Conservation (phyloP, 2,888 invertebrate species). For the Tetragonula carbonaria region DNA sequence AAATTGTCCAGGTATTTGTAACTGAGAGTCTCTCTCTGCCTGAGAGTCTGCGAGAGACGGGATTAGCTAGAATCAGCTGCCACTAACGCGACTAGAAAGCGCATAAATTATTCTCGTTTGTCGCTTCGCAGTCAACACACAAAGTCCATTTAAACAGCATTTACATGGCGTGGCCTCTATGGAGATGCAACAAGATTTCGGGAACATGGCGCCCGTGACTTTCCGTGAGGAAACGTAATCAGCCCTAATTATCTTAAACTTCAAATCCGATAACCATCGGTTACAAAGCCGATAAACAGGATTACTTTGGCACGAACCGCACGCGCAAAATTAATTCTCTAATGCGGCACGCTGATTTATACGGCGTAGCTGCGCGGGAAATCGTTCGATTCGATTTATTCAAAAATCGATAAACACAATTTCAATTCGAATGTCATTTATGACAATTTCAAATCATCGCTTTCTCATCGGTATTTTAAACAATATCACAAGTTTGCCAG, state of each 20-base stretch:
- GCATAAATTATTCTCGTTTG: slow-evolving; percentile 47
- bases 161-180: slow-evolving; percentile 21
- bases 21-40: neutral
- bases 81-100: slow-evolving; percentile 5
- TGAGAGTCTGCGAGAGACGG: neutral
- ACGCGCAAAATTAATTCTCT: slow-evolving; percentile 45
- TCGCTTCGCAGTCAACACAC: slow-evolving; percentile 40
- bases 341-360: neutral
- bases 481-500: neutral
- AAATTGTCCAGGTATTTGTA: neutral
- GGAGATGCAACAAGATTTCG: slow-evolving; percentile 54
- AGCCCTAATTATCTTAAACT: slow-evolving; percentile 64
- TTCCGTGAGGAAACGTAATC: slow-evolving; percentile 52
- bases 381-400: neutral
- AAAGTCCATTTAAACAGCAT: slow-evolving; percentile 64
- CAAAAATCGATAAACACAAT: neutral
- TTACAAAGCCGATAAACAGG: slow-evolving; percentile 59
- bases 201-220: slow-evolving; percentile 20
- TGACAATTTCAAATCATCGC: too few species aligned
- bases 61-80: neutral
- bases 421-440: too few species aligned
- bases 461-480: neutral
- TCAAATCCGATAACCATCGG: slow-evolving; percentile 62
- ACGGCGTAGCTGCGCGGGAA: neutral
- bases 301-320: slow-evolving; percentile 45